Evolutionary conservation across 2,888 invertebrate genomes (phyloP).

Genomic region (Drosophila villosipedis): DNA sequence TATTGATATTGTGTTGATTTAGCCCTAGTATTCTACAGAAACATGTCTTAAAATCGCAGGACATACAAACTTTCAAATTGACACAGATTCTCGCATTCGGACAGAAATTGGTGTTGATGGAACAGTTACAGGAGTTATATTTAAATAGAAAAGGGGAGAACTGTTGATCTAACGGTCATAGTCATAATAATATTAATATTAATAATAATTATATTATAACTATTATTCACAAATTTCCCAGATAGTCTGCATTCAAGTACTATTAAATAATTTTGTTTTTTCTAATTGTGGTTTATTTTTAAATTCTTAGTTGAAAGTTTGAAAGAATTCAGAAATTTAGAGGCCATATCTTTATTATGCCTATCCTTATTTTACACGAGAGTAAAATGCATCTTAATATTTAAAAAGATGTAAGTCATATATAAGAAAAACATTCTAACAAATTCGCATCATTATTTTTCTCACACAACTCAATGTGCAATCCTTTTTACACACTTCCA

Average conservation of each 20-base stretch:
- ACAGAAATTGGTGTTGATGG: neutral
- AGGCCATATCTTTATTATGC: neutral
- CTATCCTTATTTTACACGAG: neutral
- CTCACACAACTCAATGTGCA: slow-evolving; percentile 54
- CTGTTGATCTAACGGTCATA: too few species aligned
- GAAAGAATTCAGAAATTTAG: neutral
- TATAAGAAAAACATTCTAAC: neutral
- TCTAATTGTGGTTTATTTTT: neutral
- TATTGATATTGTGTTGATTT: neutral
- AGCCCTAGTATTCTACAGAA: neutral
- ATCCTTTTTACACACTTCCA: slow-evolving; percentile 65
- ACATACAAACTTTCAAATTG: accelerated
- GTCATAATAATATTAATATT: neutral
- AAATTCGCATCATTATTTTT: slow-evolving; percentile 30
- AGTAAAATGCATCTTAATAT: neutral
- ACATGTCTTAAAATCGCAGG: neutral
- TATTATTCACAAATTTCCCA: neutral
- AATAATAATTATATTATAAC: neutral
- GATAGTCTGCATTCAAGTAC: neutral
- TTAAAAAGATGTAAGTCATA: neutral
- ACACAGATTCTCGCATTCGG: too few species aligned
- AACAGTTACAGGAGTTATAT: neutral
- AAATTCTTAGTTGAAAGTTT: neutral
- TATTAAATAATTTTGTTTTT: neutral
- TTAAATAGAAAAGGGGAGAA: neutral